phyloP scores from a whole-genome alignment of 2,888 invertebrate species.

The Invenusta paracnida region DNA sequence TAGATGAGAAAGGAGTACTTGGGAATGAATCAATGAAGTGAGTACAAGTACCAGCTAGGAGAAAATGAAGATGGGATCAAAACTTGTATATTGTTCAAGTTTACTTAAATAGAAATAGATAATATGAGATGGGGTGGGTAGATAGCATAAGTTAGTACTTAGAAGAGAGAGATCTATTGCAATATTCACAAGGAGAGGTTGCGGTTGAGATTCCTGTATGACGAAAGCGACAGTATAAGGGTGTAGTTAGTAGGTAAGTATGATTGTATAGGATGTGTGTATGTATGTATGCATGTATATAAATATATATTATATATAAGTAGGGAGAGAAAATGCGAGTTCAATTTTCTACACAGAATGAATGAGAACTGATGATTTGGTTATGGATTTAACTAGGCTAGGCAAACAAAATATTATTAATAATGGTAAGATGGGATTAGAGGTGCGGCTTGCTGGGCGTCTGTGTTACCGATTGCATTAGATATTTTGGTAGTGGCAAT shows the following conservation, averaged over 20 bases:
- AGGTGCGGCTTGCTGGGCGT: background rate
- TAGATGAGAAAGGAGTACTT: too few species aligned
- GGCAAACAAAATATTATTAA: background rate
- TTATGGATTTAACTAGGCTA: background rate
- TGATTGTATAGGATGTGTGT: too few species aligned
- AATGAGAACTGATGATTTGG: background rate
- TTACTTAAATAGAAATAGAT: background rate
- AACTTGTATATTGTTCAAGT: too few species aligned
- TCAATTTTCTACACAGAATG: background rate
- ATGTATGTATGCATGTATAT: too few species aligned
- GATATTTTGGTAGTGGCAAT: too few species aligned
- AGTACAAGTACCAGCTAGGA: too few species aligned
- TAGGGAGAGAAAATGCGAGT: background rate
- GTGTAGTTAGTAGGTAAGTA: too few species aligned
- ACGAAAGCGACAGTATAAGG: background rate
- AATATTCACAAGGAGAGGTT: background rate
- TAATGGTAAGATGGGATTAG: background rate
- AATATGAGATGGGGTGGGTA: too few species aligned
- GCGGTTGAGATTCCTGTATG: slow-evolving; percentile 7
- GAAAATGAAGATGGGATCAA: background rate
- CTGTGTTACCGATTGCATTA: slow-evolving; percentile 4
- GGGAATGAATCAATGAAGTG: too few species aligned
- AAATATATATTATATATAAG: background rate
- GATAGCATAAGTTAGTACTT: too few species aligned
- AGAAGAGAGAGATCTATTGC: background rate